Percentiles rank a stretch among this genome's conserved stretches.
Evolutionary conservation across 2,888 invertebrate species (phyloP).

Genomic region (Entomobrya proxima): DNA sequence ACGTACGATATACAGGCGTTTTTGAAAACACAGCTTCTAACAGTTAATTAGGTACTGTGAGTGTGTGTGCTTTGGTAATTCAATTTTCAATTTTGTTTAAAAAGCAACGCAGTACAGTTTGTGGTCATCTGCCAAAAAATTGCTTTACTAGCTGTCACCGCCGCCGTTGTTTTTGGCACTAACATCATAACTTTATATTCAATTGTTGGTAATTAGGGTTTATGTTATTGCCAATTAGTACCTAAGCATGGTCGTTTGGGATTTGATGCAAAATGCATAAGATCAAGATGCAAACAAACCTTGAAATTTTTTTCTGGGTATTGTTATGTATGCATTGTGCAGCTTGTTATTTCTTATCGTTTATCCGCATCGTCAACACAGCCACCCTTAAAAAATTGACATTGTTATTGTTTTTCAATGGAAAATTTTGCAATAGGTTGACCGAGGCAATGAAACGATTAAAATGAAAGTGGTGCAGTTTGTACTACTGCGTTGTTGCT

Average conservation of each 20-base stretch:
- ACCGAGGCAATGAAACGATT: neutral
- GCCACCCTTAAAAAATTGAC: no score
- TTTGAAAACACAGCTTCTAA: neutral
- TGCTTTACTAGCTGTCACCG: neutral
- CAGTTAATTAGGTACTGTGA: neutral
- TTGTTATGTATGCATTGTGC: no score
- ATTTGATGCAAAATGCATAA: no score
- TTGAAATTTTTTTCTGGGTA: neutral
- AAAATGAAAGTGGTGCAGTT: no score
- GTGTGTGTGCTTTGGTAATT: no score
- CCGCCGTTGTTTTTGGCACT: neutral
- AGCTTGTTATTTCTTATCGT: neutral
- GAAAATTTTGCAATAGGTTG: neutral
- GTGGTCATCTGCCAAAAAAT: neutral
- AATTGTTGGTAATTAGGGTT: neutral
- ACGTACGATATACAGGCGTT: no score
- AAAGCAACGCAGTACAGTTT: neutral
- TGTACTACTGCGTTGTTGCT: no score
- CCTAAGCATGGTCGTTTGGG: no score
- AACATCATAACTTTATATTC: neutral
- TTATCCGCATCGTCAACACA: neutral
- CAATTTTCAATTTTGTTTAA: neutral
- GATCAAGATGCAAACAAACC: no score
- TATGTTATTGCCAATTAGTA: conserved; percentile 5
- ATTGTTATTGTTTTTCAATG: neutral